Evolutionary conservation across 2,888 invertebrate species (phyloP).

Genomic region (Calameuta filiformis): DNA sequence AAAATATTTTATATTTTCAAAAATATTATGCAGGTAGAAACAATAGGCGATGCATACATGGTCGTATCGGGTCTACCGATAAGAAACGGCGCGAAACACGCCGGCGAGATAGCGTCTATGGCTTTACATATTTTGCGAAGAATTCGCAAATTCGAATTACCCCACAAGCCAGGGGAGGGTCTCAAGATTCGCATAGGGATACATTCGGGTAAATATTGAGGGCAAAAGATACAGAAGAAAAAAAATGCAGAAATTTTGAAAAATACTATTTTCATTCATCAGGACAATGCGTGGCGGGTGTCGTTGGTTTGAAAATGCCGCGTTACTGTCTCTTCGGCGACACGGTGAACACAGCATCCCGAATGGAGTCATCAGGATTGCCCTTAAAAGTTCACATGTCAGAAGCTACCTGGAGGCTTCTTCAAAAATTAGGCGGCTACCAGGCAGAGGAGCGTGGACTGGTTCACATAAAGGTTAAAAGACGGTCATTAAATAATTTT

Average conservation of each 20-base stretch:
- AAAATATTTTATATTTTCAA: conserved; percentile 11
- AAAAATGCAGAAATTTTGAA: neutral
- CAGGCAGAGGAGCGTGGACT: conserved; percentile 79
- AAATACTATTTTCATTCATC: conserved; percentile 24
- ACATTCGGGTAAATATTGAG: conserved; percentile 69
- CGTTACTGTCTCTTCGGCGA: conserved; percentile 87
- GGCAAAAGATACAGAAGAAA: neutral
- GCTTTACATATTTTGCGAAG: conserved; percentile 79
- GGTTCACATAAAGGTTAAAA: conserved; percentile 76
- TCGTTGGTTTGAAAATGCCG: conserved; percentile 86
- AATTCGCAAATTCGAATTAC: conserved; percentile 76
- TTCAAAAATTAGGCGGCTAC: conserved; percentile 79
- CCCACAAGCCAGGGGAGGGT: conserved; percentile 75
- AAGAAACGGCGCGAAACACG: conserved; percentile 78
- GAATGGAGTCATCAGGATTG: conserved; percentile 84
- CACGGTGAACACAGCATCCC: conserved; percentile 83
- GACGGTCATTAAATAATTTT: neutral
- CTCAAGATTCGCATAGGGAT: conserved; percentile 80
- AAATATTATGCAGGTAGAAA: conserved; percentile 73
- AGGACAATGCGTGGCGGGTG: conserved; percentile 84
- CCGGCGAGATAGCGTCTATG: conserved; percentile 83
- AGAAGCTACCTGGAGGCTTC: conserved; percentile 74
- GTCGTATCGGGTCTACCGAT: conserved; percentile 83
- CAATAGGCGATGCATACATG: conserved; percentile 85
- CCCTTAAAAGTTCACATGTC: conserved; percentile 83